Evolutionary conservation across 2,797 vertebrate genomes (phyloP).

Genomic region (Lutjanus campechanus): DNA sequence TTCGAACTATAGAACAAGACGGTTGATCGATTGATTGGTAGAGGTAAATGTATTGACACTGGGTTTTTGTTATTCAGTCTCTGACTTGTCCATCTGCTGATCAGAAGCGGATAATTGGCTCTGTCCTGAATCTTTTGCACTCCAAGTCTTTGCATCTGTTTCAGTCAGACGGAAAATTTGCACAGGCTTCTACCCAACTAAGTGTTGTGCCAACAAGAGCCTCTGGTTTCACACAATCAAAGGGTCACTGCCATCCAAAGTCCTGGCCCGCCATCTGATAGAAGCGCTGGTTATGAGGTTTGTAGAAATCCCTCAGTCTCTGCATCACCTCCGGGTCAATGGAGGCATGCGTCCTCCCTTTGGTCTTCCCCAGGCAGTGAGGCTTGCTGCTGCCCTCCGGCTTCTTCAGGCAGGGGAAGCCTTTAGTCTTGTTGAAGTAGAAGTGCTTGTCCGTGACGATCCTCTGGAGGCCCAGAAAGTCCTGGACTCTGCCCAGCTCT

Average conservation of each 20-base stretch:
- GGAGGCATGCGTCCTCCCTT: constrained; percentile 85
- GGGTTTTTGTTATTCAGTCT: constrained; percentile 31
- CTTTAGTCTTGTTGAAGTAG: constrained; percentile 91
- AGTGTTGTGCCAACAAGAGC: constrained; percentile 3
- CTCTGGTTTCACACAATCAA: not conserved
- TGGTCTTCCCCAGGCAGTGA: constrained; percentile 89
- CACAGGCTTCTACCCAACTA: constrained; percentile 19
- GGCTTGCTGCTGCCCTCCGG: constrained; percentile 88
- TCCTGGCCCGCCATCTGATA: constrained; percentile 87
- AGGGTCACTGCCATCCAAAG: constrained; percentile 88
- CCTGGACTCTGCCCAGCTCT: constrained; percentile 88
- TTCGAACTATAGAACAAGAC: constrained; percentile 32
- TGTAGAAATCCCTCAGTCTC: constrained; percentile 87
- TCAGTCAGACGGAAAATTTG: constrained; percentile 20
- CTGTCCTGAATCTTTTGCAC: constrained; percentile 6
- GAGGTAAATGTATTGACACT: constrained; percentile 30
- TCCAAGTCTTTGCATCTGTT: constrained; percentile 20
- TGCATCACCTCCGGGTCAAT: constrained; percentile 82
- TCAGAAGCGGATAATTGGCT: constrained; percentile 19
- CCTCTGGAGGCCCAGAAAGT: constrained; percentile 88
- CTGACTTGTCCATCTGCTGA: constrained; percentile 33
- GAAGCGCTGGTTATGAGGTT: constrained; percentile 86
- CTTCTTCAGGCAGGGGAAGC: constrained; percentile 90
- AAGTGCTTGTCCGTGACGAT: constrained; percentile 90
- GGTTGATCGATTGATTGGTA: constrained; percentile 41